Base-by-base conservation (phyloP, 2,888 invertebrate species). In the Priocnemis perturbator region DNA sequence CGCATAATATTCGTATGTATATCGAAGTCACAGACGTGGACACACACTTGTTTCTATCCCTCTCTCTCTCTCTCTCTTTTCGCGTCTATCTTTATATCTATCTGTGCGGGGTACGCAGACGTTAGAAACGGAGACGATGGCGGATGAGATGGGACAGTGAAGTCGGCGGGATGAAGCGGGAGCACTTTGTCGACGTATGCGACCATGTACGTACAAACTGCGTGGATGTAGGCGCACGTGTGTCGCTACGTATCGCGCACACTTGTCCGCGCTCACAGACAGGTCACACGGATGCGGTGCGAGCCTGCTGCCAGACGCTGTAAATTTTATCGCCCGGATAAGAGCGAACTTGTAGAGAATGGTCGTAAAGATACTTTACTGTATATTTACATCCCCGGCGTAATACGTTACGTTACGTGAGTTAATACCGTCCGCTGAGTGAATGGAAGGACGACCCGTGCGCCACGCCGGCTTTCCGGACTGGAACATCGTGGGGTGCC, bases 241-340 rank as follows among this genome's bases (percentile, higher is more conserved):
- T 14, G 23, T 48, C 37, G 37, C 37, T 37, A 37, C 37, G 37
- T 11, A 37, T 4, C 37, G 37, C 37, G 7, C 14, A 37, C 37
- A 9, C 37, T 37, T 9, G 1, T 26, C 37, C 37, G 1, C 37
- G 37, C 37, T 1, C 14, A 37, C 37, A 37, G 11, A 11, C 37
- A 37, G 7, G 37, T 37, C 52, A 71, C 21, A 17, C 57, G 20
- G 57, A 59, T 56, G 64, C 52, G 67, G 71, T 50, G 67, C 63
- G 71, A 76, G 71, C 26, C 69, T 69, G 69, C 71, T 74, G 75
- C 76, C 81, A 84, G 83, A 81, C 83, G 81, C 77, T 83, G 85
- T 85, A 85, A 84, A 85, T 83, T 85, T 85, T 85, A 85, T 85
- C 83, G 83, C 76, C 69, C 69, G 84, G 82, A 84, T 85, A 85